A percentile compares a stretch with the other conserved stretches of the same genome.
Conservation (phyloP, 2,797 vertebrate genomes). For the Centroberyx gerrardi region DNA sequence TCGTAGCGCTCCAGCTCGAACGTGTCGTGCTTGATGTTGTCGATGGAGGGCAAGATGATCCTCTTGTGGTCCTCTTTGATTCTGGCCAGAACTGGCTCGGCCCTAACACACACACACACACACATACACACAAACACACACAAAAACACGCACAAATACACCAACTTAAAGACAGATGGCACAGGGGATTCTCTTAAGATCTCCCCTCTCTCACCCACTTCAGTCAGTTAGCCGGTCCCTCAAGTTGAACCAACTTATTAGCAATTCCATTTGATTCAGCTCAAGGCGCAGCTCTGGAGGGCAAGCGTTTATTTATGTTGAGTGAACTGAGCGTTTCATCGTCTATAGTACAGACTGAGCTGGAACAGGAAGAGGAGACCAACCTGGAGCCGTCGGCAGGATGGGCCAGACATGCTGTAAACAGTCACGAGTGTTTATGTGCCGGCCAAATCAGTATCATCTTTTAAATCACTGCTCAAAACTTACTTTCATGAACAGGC, state of each 20-base stretch:
- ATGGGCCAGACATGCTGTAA: not conserved
- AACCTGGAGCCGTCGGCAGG: conserved; percentile 23
- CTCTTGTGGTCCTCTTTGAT: conserved; percentile 95
- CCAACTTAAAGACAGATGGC: not conserved
- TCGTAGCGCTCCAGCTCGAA: conserved; percentile 96
- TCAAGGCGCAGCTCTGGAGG: conserved; percentile 46
- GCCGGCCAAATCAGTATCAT: conserved; percentile 3
- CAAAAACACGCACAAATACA: conserved; percentile 17
- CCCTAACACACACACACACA: conserved; percentile 82
- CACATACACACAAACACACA: not conserved
- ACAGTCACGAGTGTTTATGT: not conserved
- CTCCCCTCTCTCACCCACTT: conserved; percentile 32
- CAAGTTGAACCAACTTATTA: conserved; percentile 47
- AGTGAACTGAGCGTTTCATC: conserved; percentile 28
- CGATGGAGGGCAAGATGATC: conserved; percentile 96
- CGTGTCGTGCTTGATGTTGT: conserved; percentile 97
- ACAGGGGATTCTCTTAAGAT: conserved; percentile 32
- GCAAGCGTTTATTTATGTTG: conserved; percentile 46
- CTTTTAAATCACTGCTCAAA: conserved; percentile 1
- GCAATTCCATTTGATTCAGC: conserved; percentile 65
- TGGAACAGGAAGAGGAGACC: conserved; percentile 28
- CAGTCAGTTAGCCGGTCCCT: conserved; percentile 40
- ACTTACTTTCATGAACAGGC: not conserved
- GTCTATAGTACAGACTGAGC: conserved; percentile 19
- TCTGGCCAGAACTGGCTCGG: conserved; percentile 93